Conservation (phyloP, 2,797 vertebrate species). For the Oreochromis grahami region DNA sequence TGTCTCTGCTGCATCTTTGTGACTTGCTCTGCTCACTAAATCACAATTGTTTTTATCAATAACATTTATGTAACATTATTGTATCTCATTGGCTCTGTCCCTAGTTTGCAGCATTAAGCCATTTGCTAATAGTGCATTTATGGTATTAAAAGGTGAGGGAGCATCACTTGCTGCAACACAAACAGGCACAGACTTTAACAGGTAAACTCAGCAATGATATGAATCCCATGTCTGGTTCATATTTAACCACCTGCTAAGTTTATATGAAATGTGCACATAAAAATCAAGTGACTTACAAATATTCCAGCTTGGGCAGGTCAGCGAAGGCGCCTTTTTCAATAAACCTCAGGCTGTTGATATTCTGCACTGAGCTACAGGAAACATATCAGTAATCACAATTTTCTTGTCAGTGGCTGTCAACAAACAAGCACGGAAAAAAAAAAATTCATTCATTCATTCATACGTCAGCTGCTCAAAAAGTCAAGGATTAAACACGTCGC, state of each 20-base stretch:
- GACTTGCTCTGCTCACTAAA: background rate
- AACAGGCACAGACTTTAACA: background rate
- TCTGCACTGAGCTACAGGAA: slow-evolving; percentile 79
- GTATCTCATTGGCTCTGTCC: background rate
- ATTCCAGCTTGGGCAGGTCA: slow-evolving; percentile 85
- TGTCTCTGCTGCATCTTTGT: background rate
- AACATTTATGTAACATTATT: background rate
- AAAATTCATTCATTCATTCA: background rate
- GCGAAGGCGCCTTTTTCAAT: slow-evolving; percentile 86
- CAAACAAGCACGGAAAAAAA: slow-evolving; percentile 9
- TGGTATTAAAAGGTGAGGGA: background rate
- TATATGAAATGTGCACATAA: background rate
- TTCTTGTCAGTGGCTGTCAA: slow-evolving; percentile 9
- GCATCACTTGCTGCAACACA: background rate
- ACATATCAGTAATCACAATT: slow-evolving; percentile 30
- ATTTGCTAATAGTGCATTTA: background rate
- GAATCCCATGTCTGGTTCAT: background rate
- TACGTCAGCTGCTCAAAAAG: slow-evolving; percentile 23
- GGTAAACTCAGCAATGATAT: background rate
- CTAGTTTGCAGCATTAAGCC: background rate
- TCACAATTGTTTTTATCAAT: background rate
- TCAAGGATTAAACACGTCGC: slow-evolving; percentile 38
- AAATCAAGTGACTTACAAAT: slow-evolving; percentile 80
- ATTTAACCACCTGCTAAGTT: background rate
- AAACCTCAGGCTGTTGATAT: slow-evolving; percentile 81